Evolutionary conservation across 1,140 invertebrate species (phyloP).

Genomic region (Anastrepha obliqua): DNA sequence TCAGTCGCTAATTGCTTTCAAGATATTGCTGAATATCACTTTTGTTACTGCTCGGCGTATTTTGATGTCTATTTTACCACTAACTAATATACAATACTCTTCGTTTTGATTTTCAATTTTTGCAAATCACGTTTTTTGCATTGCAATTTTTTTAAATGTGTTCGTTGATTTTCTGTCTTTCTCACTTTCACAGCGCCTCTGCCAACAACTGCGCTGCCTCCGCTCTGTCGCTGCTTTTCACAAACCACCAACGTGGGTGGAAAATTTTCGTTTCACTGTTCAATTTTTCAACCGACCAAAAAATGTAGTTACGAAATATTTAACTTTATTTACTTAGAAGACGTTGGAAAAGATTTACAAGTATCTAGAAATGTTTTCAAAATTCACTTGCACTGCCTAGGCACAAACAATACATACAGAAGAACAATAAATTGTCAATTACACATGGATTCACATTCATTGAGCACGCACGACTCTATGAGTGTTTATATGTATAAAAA

Average conservation of each 20-base stretch:
- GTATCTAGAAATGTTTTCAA: neutral
- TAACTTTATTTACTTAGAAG: neutral
- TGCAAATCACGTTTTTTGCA: neutral
- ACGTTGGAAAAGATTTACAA: neutral
- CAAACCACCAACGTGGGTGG: constrained; percentile 39
- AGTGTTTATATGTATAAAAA: neutral
- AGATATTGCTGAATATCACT: neutral
- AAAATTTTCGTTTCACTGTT: constrained; percentile 24
- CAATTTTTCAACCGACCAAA: neutral
- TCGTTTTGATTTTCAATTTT: constrained; percentile 15
- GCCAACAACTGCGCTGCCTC: neutral
- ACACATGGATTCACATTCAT: neutral
- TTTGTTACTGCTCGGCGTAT: neutral
- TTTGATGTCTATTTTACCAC: neutral
- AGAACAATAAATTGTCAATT: neutral
- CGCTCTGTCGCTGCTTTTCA: neutral
- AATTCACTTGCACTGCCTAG: neutral
- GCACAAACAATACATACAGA: neutral
- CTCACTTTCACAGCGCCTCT: constrained; percentile 37
- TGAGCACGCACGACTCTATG: neutral
- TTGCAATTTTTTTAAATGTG: constrained; percentile 27
- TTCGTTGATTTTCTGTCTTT: neutral
- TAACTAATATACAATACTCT: too few species aligned
- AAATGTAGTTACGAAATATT: neutral
- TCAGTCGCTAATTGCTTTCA: constrained; percentile 6